Percentiles rank a stretch among this genome's conserved stretches.
These are phyloP conservation scores for Heliconius aoede DNA, from an alignment of 2,888 invertebrate species.

Conservation along the genomic window DNA sequence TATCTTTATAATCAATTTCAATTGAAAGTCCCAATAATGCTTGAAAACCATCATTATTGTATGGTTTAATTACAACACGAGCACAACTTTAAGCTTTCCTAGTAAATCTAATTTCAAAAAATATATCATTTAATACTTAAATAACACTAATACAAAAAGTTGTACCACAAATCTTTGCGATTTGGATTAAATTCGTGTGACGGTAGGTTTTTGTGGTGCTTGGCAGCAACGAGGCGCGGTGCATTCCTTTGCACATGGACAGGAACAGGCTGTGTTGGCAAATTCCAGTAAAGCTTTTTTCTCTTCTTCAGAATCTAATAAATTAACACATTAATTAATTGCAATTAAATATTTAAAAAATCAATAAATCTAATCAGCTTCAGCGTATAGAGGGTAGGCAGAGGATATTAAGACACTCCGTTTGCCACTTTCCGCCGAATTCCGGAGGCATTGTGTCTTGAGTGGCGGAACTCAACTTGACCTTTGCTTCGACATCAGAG, in stretches of 20 bases:
- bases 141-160: background rate
- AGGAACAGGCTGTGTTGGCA: constrained; percentile 68
- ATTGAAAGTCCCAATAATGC: background rate
- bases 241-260: constrained; percentile 79
- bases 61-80: constrained; percentile 23
- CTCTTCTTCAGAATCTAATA: constrained; percentile 71
- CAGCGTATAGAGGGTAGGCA: too few species aligned
- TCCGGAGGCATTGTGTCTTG: too few species aligned
- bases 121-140: constrained; percentile 15
- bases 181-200: constrained; percentile 66
- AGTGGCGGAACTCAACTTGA: too few species aligned
- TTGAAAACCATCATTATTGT: background rate
- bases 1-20: background rate
- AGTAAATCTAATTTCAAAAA: background rate
- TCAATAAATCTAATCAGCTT: too few species aligned
- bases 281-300: constrained; percentile 71
- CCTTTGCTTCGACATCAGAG: too few species aligned
- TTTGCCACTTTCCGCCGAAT: too few species aligned
- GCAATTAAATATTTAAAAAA: background rate
- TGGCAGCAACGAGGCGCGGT: constrained; percentile 73
- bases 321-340: too few species aligned
- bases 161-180: constrained; percentile 6
- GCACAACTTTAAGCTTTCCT: constrained; percentile 31
- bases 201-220: constrained; percentile 60
- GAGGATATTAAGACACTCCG: too few species aligned